Evolutionary conservation across 2,797 vertebrate genomes (phyloP), one percentile per base, ranked within the genome.

Genomic region (Sebastiscus tertius): DNA sequence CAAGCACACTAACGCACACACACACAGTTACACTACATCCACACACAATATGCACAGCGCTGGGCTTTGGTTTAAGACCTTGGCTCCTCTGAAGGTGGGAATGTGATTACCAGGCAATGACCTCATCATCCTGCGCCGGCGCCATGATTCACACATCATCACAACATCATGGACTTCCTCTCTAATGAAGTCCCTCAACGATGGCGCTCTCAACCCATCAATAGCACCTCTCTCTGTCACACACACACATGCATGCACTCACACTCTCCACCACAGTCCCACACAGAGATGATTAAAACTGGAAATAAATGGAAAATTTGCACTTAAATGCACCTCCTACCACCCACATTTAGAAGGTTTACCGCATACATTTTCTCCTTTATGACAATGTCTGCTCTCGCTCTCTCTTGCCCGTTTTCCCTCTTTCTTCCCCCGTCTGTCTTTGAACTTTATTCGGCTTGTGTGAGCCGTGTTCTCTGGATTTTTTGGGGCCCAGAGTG

Each of bases 61-160:
- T 86, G 85, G 54, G 75, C 68, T 88, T 89, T 77, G 75, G 63
- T 92, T 92, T 92, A 89, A 88, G 83, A 80, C 83, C 60, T 88
- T 94, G 93, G 92, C 92, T 91, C 79, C 77, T 90, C 88, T 83
- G 75, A 88, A 94, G 93, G 94, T 94, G 94, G 94, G 90, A 95
- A 95, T 94, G 93, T 91, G 93, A 94, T 95, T 94, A 95, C 93
- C 94, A 94, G 92, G 93, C 93, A 80, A 91, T 96, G 95, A 95
- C 93, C 89, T 96, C 95, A 96, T 94, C 92, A 92, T 83, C 79
- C 90, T 90, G 93, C 89, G 90, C 90, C 89, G 90, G 92, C 86
- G 93, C 93, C 94, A 94, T 92, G 94, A 92, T 95, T 96, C 94
- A 92, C 95, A 96, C 94, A 96, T 96, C 95, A 95, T 96, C 94